Percentiles rank a stretch among this genome's conserved stretches.
Conservation (phyloP, 2,888 invertebrate genomes). For the Acanthosepion esculentum region DNA sequence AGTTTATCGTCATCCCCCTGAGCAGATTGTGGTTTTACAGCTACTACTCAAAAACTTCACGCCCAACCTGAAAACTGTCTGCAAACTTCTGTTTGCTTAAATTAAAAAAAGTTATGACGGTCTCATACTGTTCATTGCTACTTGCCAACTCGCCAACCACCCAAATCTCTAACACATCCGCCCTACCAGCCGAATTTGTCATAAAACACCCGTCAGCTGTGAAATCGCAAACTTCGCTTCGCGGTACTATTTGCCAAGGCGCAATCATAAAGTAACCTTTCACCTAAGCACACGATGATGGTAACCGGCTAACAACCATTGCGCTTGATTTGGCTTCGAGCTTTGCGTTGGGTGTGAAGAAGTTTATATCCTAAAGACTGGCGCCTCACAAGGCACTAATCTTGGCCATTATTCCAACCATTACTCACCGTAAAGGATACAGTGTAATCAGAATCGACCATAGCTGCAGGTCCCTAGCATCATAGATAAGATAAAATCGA, state of each 20-base stretch:
- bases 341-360: neutral
- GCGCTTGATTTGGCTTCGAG: neutral
- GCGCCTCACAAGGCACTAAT: neutral
- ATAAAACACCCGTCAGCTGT: neutral
- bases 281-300: neutral
- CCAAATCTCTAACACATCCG: neutral
- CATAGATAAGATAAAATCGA: neutral
- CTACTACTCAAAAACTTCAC: neutral
- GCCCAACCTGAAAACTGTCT: neutral
- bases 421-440: neutral
- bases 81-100: neutral
- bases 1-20: too few species aligned
- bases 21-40: too few species aligned
- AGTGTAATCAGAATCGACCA: neutral
- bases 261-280: conserved; percentile 15
- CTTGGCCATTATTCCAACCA: neutral
- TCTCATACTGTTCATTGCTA: neutral
- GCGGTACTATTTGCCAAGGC: neutral
- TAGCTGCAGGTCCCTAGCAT: neutral
- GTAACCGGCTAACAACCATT: conserved; percentile 3
- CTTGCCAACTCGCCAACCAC: neutral
- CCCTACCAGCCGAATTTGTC: neutral
- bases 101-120: neutral
- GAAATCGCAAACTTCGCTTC: neutral
- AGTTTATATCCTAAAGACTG: neutral